Percentiles rank a stretch among this genome's conserved stretches.
Conservation (phyloP, 2,113 vertebrate species). For the Istiophorus platypterus region DNA sequence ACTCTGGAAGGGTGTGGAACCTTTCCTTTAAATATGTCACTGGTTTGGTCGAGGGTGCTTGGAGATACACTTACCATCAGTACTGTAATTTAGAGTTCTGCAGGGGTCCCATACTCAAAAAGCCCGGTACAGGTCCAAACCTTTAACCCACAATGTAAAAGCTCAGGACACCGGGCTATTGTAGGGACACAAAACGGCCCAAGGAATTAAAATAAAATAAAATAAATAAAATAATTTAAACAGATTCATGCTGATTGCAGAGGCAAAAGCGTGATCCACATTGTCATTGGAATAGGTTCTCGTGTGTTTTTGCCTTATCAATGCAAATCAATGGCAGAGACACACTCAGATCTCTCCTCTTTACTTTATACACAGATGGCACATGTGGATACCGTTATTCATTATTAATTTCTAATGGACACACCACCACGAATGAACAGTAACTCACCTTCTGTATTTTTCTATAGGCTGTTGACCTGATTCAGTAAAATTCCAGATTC, state of each 20-base stretch:
- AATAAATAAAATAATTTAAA: background rate
- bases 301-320: background rate
- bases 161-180: background rate
- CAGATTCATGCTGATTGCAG: background rate
- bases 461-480: background rate
- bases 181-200: background rate
- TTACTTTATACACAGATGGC: background rate
- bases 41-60: constrained; percentile 4
- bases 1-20: constrained; percentile 27
- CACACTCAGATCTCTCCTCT: background rate
- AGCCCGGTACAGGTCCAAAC: background rate
- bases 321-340: background rate
- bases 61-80: constrained; percentile 3
- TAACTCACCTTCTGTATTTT: constrained; percentile 8
- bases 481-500: background rate
- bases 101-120: background rate
- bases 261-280: constrained; percentile 11
- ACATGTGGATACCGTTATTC: background rate
- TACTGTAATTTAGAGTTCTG: constrained; percentile 7
- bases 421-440: background rate
- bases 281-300: background rate
- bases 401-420: background rate
- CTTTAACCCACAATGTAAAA: constrained; percentile 3
- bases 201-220: background rate
- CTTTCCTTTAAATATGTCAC: constrained; percentile 26